Conservation (phyloP, 2,888 invertebrate genomes). For the Bugulina stolonifera region DNA sequence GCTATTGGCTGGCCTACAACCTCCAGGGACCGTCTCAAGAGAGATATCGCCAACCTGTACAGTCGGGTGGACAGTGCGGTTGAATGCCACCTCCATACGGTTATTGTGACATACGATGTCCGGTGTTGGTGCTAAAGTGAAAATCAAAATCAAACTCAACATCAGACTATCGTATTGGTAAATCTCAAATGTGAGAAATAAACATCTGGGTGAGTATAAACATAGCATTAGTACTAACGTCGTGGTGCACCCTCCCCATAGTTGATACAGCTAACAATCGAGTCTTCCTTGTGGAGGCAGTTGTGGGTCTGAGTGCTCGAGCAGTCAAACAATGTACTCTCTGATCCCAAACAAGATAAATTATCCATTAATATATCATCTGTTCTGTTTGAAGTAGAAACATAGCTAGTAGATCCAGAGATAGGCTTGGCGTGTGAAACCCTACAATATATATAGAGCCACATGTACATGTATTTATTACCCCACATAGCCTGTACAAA, state of each 20-base stretch:
- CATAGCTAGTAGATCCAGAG: too few species aligned
- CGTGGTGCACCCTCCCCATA: constrained; percentile 27
- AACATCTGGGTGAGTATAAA: too few species aligned
- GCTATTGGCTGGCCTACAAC: constrained; percentile 36
- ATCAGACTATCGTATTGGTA: not conserved
- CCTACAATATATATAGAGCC: too few species aligned
- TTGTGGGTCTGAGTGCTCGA: constrained; percentile 28
- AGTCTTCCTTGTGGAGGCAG: constrained; percentile 33
- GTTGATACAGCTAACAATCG: constrained; percentile 26
- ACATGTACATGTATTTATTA: too few species aligned
- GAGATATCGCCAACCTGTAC: constrained; percentile 38
- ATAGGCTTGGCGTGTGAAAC: too few species aligned
- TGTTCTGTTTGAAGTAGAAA: not conserved
- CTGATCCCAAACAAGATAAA: not conserved
- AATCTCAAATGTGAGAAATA: too few species aligned
- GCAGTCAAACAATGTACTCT: not conserved
- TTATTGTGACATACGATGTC: constrained; percentile 37
- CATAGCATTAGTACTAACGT: constrained; percentile 29
- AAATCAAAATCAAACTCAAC: not conserved
- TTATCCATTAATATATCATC: not conserved
- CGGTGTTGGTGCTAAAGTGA: constrained; percentile 36
- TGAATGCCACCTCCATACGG: constrained; percentile 38
- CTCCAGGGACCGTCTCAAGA: not conserved
- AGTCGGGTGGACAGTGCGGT: constrained; percentile 34
- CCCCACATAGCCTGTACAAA: too few species aligned